phyloP scores from a whole-genome alignment of 2,888 invertebrate species.

The Apodemia mormo region DNA sequence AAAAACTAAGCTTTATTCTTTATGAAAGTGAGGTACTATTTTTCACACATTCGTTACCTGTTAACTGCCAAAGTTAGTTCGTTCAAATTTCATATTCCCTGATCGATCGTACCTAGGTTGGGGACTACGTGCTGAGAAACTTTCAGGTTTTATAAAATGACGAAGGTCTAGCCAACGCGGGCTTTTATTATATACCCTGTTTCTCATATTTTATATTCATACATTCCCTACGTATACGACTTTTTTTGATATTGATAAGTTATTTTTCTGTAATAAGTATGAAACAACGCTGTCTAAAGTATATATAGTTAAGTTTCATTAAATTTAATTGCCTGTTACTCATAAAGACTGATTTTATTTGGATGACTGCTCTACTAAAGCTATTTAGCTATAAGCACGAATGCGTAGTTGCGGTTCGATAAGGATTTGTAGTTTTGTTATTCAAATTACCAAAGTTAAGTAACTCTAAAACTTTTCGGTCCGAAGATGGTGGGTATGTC shows the following conservation, averaged over 20 bases:
- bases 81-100: no score
- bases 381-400: background rate
- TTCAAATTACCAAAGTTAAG: constrained; percentile 2
- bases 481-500: background rate
- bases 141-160: no score
- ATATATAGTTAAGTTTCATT: background rate
- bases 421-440: constrained; percentile 1
- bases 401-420: constrained; percentile 8
- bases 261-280: background rate
- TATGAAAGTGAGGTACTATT: no score
- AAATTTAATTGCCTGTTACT: background rate
- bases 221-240: no score
- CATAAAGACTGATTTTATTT: background rate
- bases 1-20: no score
- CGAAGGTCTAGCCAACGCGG: no score
- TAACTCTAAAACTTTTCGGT: background rate
- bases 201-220: background rate
- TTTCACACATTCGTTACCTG: no score
- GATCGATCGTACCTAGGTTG: no score
- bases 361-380: constrained; percentile 13
- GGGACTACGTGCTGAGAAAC: no score
- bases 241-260: no score
- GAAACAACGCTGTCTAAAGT: background rate
- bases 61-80: no score
- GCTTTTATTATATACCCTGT: background rate